A percentile compares a stretch with the other conserved stretches of the same genome.
These are phyloP conservation scores for Pectinophora gossypiella DNA, from an alignment of 1,140 invertebrate genomes.

Conservation along the genomic window DNA sequence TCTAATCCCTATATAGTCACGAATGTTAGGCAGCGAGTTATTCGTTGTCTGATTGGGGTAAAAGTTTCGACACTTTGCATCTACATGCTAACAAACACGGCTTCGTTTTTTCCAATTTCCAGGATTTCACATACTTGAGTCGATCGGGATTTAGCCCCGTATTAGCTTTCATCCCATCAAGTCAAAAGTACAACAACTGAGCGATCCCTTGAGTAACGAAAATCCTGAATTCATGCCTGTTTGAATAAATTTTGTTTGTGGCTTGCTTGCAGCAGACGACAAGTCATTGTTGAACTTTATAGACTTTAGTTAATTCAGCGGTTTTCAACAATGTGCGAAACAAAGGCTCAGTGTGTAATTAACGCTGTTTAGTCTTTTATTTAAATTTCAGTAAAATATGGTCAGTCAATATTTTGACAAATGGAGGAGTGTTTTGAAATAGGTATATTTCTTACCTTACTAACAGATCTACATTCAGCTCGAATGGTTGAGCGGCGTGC, in stretches of 20 bases:
- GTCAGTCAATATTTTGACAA: no score
- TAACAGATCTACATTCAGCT: not conserved
- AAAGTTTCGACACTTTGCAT: no score
- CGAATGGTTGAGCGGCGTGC: not conserved
- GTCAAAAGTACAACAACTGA: not conserved
- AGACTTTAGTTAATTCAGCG: not conserved
- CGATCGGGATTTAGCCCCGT: not conserved
- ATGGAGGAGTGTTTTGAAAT: no score
- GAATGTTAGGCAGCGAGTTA: no score
- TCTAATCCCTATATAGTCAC: no score
- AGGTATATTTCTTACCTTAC: not conserved
- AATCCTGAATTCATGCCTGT: not conserved
- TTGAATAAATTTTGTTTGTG: no score
- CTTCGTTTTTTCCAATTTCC: no score
- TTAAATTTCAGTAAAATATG: not conserved
- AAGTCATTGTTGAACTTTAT: conserved; percentile 25
- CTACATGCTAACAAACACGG: no score
- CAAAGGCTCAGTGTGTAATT: not conserved
- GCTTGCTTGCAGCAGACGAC: not conserved
- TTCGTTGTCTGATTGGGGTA: no score
- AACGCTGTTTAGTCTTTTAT: not conserved
- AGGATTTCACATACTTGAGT: no score
- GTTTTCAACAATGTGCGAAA: not conserved
- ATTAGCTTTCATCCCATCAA: not conserved
- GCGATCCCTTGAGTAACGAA: not conserved